These are phyloP conservation scores for Leptoclinus maculatus DNA, from an alignment of 2,797 vertebrate genomes.

Conservation along the genomic window DNA sequence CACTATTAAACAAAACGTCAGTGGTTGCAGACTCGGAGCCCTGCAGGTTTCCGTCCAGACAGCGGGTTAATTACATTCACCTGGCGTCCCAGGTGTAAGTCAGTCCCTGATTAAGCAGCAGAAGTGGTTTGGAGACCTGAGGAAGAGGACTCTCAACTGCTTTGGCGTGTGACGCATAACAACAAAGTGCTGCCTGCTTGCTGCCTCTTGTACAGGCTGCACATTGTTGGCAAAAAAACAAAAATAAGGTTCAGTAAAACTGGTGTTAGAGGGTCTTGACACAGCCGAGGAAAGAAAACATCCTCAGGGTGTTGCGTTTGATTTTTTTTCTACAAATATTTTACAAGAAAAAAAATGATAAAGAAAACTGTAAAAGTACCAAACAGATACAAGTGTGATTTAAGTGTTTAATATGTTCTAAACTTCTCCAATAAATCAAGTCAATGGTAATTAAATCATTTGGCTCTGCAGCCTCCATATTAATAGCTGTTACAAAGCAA, in stretches of 20 bases:
- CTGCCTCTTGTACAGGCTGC: background rate
- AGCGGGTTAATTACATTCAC: constrained; percentile 77
- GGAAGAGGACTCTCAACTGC: background rate
- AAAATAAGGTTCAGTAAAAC: constrained; percentile 1
- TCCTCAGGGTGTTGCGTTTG: background rate
- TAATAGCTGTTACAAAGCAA: background rate
- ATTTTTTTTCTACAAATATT: background rate
- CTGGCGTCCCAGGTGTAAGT: constrained; percentile 48
- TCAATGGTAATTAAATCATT: background rate
- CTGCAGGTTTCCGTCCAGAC: constrained; percentile 46
- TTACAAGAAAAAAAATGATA: background rate
- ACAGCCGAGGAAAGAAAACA: background rate
- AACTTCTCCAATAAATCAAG: background rate
- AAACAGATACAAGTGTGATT: background rate
- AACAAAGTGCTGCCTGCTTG: background rate
- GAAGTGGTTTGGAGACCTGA: background rate
- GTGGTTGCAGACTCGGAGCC: constrained; percentile 18
- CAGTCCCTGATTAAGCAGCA: constrained; percentile 46
- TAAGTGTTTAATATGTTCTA: background rate
- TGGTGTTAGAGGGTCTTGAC: background rate
- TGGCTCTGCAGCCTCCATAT: background rate
- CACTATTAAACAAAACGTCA: constrained; percentile 18
- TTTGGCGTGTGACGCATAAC: constrained; percentile 10
- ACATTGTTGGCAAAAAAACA: background rate
- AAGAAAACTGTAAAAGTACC: background rate